Base-by-base conservation (phyloP, 2,888 invertebrate species). In the Idaea biselata region DNA sequence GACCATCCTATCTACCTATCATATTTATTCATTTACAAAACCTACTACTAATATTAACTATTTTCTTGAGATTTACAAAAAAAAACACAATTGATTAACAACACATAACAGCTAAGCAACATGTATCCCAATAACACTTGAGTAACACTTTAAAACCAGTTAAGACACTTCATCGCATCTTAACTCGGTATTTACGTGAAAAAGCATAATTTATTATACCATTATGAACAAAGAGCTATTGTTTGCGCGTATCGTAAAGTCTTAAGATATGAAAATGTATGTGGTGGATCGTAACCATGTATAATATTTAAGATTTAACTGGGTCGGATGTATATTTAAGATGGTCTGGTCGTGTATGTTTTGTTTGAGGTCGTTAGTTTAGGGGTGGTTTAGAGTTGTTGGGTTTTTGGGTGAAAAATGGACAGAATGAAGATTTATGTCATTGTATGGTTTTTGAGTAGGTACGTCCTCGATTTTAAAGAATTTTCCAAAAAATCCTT, bases 211-310 rank as follows among this genome's bases (percentile, higher is more conserved):
- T 58, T 31, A 25, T 18, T 18, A 58, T 16, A 6, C 16, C 25
- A 58, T 58, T 44, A 32, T 18, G 16, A 55, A 55, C 58, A 58
- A 63, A 60, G 25, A 60, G 33, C 55, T 60, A 63, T 60, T 55
- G 55, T 58, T 57, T 53, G 18, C 5, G 17, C 56, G 33, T 57
- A 53, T 18, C 53, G 54, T 54, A 55, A 44, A 56, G 18, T 58
- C 60, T 25, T 55, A 64, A 61, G 61, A 59, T 59, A 59, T 61
- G 44, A 70, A 70, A 64, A 64, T 63, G 32, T 58, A 66, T 65
- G 58, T 64, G 66, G 66, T 71, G 60, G 60, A 54, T 58, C 55
- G 63, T 57, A 60, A 58, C 60, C 61, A 58, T 63, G 54, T n/a
- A 63, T 59, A 63, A 44, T 44, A 44, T 44, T 44, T 44, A 44